Evolutionary conservation across 1,140 invertebrate species (phyloP).

Genomic region (Apocrypta bakeri): DNA sequence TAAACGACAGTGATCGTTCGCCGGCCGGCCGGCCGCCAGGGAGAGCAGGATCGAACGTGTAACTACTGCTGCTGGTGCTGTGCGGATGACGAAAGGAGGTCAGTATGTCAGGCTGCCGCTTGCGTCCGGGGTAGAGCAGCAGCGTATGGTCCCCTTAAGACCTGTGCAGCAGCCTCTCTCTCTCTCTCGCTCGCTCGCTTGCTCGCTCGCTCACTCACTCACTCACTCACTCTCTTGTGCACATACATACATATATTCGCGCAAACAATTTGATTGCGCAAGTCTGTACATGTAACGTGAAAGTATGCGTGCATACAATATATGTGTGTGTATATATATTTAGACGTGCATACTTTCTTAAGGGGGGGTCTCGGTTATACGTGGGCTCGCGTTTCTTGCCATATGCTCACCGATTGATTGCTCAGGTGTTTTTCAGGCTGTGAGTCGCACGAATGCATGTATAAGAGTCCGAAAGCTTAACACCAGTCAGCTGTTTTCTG

Average conservation of each 20-base stretch:
- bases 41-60: constrained; percentile 1
- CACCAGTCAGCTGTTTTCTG: too few species aligned
- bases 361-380: neutral
- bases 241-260: neutral
- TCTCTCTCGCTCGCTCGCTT: constrained; percentile 48
- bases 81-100: constrained; percentile 52
- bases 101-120: constrained; percentile 55
- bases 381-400: neutral
- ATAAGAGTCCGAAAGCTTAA: too few species aligned
- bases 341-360: neutral
- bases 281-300: constrained; percentile 53
- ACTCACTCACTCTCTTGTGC: too few species aligned
- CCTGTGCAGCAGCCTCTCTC: constrained; percentile 18
- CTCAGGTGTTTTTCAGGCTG: neutral
- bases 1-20: constrained; percentile 28
- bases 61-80: neutral
- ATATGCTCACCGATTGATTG: neutral
- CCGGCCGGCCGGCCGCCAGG: constrained; percentile 3
- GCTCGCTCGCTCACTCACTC: too few species aligned
- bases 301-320: constrained; percentile 42
- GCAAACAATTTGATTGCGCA: constrained; percentile 53
- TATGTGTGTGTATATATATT: neutral
- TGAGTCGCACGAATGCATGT: too few species aligned
- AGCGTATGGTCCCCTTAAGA: neutral
- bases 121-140: constrained; percentile 32